Base-by-base conservation (phyloP, 2,113 vertebrate species). In the Asarcornis scutulata region DNA sequence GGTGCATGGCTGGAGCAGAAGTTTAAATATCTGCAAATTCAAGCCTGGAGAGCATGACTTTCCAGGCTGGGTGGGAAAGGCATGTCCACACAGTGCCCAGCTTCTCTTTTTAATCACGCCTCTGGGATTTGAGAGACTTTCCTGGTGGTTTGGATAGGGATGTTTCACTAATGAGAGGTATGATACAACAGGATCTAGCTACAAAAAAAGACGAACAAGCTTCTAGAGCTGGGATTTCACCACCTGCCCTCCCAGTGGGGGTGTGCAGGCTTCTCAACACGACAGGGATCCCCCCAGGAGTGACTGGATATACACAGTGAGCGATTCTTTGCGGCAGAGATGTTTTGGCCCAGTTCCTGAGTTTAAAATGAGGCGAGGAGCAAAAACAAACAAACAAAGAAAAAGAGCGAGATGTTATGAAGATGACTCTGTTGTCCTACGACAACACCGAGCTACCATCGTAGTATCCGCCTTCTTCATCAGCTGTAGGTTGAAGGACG, bases 321-420 rank as follows among this genome's bases (percentile, higher is more conserved):
- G 64, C 18, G 0, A 48, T 84, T 93, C 79, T 95, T 96, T 89
- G 87, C 7, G 7, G 86, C 85, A 94, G 87, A 91, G 89, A 83
- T 75, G 74, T 89, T 97, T 97, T 97, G 91, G 93, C 95, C 93
- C 95, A 96, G 95, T 96, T 97, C 91, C 90, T 90, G 91, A 88
- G 56, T 88, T 92, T 89, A 58, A 94, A 91, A 85, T 56, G 22
- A 78, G 55, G 58, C 13, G 10, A 96, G 71, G 71, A 93, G 88
- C 75, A 92, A 91, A 95, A 91, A 26, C 58, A 94, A 91, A 26
- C 58, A 94, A 86, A 86, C 32, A 36, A 12, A 72, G 55, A 22
- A 50, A 17, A 66, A 67, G n/a, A 82, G n/a, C 38, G 69, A 88
- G 85, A 22, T 96, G 83, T 95, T 95, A 96, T 91, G 80, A 93